Evolutionary conservation across 2,113 vertebrate species (phyloP).

Genomic region (Melanotaenia duboulayi): DNA sequence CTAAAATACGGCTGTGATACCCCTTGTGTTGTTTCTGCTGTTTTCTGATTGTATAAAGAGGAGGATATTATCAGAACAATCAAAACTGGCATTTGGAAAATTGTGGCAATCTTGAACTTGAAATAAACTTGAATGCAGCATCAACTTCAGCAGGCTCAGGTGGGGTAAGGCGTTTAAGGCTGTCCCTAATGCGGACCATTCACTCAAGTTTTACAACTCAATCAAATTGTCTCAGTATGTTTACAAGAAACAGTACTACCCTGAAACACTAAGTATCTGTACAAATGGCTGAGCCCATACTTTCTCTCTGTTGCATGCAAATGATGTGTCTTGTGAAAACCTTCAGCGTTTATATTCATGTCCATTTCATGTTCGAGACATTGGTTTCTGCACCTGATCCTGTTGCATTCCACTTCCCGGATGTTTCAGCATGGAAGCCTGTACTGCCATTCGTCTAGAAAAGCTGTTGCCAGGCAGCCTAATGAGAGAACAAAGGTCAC

Average conservation of each 20-base stretch:
- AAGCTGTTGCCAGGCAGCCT: constrained; percentile 70
- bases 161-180: constrained; percentile 36
- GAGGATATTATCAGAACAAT: constrained; percentile 71
- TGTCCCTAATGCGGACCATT: constrained; percentile 46
- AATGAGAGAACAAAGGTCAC: constrained; percentile 70
- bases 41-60: constrained; percentile 63
- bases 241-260: constrained; percentile 84
- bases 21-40: constrained; percentile 50
- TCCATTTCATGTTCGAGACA: constrained; percentile 79
- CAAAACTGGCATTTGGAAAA: constrained; percentile 59
- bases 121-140: constrained; percentile 67
- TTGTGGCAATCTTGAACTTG: constrained; percentile 70
- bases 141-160: constrained; percentile 55
- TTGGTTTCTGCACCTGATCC: constrained; percentile 69
- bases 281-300: constrained; percentile 79
- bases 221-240: constrained; percentile 81
- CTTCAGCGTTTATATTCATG: constrained; percentile 81
- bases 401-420: constrained; percentile 68
- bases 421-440: constrained; percentile 71
- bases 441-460: constrained; percentile 82
- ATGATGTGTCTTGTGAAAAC: constrained; percentile 85
- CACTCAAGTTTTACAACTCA: constrained; percentile 73
- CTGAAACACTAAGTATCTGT: constrained; percentile 78
- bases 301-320: constrained; percentile 87
- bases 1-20: constrained; percentile 15